Conservation (phyloP, 1,140 invertebrate genomes). For the Vollenhovia emeryi region DNA sequence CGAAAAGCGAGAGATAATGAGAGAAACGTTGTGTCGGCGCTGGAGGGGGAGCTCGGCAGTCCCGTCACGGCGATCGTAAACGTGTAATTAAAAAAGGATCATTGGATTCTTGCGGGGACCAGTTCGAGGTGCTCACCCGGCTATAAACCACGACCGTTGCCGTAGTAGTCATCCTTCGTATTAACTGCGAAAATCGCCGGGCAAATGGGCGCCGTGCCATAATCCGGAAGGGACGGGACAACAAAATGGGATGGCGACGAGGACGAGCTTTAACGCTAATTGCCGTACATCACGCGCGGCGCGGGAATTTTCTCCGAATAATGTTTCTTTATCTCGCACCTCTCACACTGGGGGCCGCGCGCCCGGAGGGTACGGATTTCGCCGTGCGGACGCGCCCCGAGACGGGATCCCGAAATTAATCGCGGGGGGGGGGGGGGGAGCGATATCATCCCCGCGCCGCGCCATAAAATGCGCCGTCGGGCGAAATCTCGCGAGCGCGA, state of each 20-base stretch:
- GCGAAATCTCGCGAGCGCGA: conserved; percentile 9
- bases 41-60: background rate
- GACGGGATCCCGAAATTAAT: conserved; percentile 30
- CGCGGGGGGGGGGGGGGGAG: background rate
- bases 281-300: conserved; percentile 51
- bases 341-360: conserved; percentile 9
- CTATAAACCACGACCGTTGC: conserved; percentile 41
- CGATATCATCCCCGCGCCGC: background rate
- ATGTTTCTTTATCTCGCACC: conserved; percentile 59
- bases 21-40: background rate
- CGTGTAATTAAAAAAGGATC: conserved; percentile 11
- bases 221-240: conserved; percentile 72
- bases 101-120: background rate
- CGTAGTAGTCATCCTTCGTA: background rate
- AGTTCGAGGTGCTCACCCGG: conserved; percentile 28
- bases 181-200: conserved; percentile 43
- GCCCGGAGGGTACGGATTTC: background rate
- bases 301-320: conserved; percentile 52
- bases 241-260: conserved; percentile 59
- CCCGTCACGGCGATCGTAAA: conserved; percentile 4
- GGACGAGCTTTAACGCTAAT: conserved; percentile 66
- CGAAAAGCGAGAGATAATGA: background rate
- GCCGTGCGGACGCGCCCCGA: background rate
- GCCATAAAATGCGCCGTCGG: conserved; percentile 22
- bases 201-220: conserved; percentile 47